A percentile compares a stretch with the other conserved stretches of the same genome.
Conservation (phyloP, 2,888 invertebrate species). For the Heliconius ismenius region DNA sequence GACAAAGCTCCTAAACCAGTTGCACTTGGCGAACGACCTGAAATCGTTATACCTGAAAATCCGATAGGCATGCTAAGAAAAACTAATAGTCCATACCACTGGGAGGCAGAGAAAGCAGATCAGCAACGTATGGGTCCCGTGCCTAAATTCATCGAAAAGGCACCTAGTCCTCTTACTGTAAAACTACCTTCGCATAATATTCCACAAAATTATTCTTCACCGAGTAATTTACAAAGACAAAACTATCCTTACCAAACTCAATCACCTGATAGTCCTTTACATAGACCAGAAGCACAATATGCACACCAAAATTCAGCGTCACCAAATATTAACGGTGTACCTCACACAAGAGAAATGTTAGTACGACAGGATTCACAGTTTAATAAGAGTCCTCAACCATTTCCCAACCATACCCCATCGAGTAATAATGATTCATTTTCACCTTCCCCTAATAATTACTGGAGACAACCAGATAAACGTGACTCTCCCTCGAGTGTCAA, state of each 20-base stretch:
- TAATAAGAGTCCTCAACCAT: conserved; percentile 78
- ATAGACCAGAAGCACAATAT: conserved; percentile 77
- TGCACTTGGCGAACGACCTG: conserved; percentile 84
- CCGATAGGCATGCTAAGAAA: conserved; percentile 86
- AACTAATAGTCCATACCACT: conserved; percentile 86
- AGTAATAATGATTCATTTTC: conserved; percentile 67
- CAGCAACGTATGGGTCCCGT: conserved; percentile 74
- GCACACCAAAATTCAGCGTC: conserved; percentile 68
- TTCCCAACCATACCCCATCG: conserved; percentile 63
- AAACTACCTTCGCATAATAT: conserved; percentile 75
- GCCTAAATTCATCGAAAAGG: conserved; percentile 75
- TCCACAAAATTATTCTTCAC: conserved; percentile 67
- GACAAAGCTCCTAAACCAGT: conserved; percentile 78
- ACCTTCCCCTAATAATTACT: conserved; percentile 73
- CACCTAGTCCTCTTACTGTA: conserved; percentile 74
- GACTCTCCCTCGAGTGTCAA: conserved; percentile 65
- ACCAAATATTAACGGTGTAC: conserved; percentile 60
- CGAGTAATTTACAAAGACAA: conserved; percentile 59
- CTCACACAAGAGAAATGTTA: conserved; percentile 70
- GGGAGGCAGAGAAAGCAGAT: conserved; percentile 83
- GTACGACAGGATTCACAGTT: conserved; percentile 78
- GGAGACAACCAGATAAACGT: conserved; percentile 74
- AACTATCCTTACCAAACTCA: conserved; percentile 60
- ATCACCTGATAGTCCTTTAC: conserved; percentile 72
- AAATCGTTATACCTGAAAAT: conserved; percentile 88